phyloP scores from a whole-genome alignment of 2,797 vertebrate genomes.

The Malurus splendens region DNA sequence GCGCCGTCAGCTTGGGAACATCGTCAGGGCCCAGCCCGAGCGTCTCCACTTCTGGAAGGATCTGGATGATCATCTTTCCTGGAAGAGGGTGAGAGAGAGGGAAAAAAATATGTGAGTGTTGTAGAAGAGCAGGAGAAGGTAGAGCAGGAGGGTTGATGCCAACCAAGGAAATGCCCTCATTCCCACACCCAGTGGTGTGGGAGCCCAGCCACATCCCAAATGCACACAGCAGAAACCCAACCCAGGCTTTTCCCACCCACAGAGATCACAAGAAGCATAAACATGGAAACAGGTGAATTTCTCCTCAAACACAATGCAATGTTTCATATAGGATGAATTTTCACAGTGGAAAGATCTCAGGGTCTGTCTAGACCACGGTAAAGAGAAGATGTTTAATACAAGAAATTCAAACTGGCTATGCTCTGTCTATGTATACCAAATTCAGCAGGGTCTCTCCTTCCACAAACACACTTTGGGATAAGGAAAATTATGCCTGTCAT shows the following conservation, averaged over 20 bases:
- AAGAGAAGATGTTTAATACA: neutral
- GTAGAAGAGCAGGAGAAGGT: neutral
- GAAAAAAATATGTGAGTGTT: neutral
- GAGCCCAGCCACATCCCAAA: neutral
- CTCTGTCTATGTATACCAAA: neutral
- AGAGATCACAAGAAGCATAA: neutral
- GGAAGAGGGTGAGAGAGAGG: neutral
- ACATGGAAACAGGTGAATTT: neutral
- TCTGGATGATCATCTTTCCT: constrained; percentile 16
- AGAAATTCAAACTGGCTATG: neutral
- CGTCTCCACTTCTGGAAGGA: constrained; percentile 15
- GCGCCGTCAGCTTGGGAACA: neutral
- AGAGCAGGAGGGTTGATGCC: neutral
- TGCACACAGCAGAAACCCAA: neutral
- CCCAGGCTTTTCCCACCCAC: neutral
- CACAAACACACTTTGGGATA: neutral
- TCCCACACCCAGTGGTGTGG: neutral
- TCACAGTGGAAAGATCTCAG: neutral
- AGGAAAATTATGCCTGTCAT: neutral
- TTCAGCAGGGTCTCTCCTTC: neutral
- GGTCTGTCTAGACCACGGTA: neutral
- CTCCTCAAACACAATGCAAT: neutral
- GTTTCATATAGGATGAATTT: neutral
- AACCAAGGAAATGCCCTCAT: neutral
- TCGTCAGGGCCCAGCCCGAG: neutral